phyloP scores from a whole-genome alignment of 2,113 vertebrate genomes.

The Sporophila hypoxantha region DNA sequence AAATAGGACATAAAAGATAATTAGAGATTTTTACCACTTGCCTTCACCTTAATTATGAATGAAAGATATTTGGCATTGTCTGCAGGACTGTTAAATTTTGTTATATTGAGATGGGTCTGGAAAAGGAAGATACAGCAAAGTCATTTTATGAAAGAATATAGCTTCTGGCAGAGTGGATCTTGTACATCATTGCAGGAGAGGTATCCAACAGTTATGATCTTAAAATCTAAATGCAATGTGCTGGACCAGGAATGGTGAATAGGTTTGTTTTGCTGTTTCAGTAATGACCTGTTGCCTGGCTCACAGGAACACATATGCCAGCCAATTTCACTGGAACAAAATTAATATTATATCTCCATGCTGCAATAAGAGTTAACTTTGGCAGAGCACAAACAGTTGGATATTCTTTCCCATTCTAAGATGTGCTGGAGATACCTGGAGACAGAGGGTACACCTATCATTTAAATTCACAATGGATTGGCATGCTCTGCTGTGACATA shows the following conservation, averaged over 20 bases:
- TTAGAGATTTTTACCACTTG: conserved; percentile 61
- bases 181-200: conserved; percentile 38
- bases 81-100: conserved; percentile 45
- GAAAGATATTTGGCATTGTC: conserved; percentile 53
- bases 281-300: conserved; percentile 63
- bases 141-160: conserved; percentile 41
- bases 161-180: conserved; percentile 36
- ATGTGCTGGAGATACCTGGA: conserved; percentile 27
- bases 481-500: neutral
- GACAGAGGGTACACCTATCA: neutral
- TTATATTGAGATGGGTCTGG: conserved; percentile 39
- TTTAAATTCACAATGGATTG: neutral
- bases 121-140: conserved; percentile 37
- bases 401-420: conserved; percentile 27
- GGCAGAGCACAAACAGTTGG: conserved; percentile 27
- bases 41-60: conserved; percentile 64
- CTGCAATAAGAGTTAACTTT: conserved; percentile 66
- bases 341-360: conserved; percentile 58
- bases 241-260: conserved; percentile 34
- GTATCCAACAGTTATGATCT: conserved; percentile 49
- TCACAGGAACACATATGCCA: conserved; percentile 50
- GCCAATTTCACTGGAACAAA: conserved; percentile 66
- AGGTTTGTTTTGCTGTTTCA: conserved; percentile 57
- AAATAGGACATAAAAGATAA: conserved; percentile 66
- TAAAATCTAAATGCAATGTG: conserved; percentile 50